phyloP scores from a whole-genome alignment of 2,113 vertebrate genomes.

The Rhineura floridana region DNA sequence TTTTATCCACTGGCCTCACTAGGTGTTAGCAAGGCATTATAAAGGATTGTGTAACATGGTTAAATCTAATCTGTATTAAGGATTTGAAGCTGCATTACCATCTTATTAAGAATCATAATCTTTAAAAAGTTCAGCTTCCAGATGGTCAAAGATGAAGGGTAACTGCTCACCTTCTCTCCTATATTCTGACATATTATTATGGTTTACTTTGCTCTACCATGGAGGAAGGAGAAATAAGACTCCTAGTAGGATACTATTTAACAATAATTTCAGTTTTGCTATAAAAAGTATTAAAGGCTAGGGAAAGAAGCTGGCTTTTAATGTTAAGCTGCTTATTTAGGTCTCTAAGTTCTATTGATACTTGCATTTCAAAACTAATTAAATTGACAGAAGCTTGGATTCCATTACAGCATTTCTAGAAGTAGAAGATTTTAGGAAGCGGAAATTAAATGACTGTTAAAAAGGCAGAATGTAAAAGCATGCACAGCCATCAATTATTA shows the following conservation, averaged over 20 bases:
- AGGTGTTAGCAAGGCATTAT: fast-evolving
- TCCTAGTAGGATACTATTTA: not conserved
- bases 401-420: slow-evolving; percentile 65
- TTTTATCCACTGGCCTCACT: not conserved
- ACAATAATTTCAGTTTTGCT: slow-evolving; percentile 3
- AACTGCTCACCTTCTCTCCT: fast-evolving
- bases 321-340: slow-evolving; percentile 70
- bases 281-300: not conserved
- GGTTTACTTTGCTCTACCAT: slow-evolving; percentile 1
- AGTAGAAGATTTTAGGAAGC: slow-evolving; percentile 43
- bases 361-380: slow-evolving; percentile 68
- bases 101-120: slow-evolving; percentile 38
- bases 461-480: slow-evolving; percentile 58
- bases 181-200: fast-evolving
- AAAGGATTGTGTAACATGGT: not conserved
- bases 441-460: slow-evolving; percentile 48
- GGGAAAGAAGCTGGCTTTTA: slow-evolving; percentile 59
- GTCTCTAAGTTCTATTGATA: slow-evolving; percentile 61
- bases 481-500: slow-evolving; percentile 54
- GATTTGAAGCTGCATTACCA: slow-evolving; percentile 23
- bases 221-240: not conserved
- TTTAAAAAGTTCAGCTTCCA: not conserved
- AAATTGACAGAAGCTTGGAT: slow-evolving; percentile 67
- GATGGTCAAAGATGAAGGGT: slow-evolving; percentile 33
- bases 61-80: fast-evolving